Conservation (phyloP, 2,888 invertebrate species). For the Eutolmus rufibarbis region DNA sequence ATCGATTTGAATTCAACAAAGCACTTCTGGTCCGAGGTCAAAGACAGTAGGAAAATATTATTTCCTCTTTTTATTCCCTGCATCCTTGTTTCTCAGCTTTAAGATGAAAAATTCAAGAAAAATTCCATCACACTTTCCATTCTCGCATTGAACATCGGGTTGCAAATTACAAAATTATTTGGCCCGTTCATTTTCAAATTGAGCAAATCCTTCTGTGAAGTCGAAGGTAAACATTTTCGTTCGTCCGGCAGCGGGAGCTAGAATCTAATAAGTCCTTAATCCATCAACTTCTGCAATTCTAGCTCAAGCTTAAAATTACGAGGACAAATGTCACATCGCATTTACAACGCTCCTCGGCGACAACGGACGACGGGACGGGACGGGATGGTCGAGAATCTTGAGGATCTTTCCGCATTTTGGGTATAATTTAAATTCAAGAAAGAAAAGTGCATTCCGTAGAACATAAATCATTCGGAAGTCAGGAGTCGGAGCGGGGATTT, state of each 20-base stretch:
- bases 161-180: conserved; percentile 1
- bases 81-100: background rate
- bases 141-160: background rate
- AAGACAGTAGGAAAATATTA: too few relatives aligned
- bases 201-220: background rate
- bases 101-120: background rate
- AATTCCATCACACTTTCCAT: background rate
- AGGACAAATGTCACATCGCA: conserved; percentile 34
- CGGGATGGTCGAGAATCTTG: background rate
- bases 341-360: conserved; percentile 11
- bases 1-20: too few relatives aligned
- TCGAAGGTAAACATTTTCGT: background rate
- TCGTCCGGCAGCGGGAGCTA: background rate
- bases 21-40: too few relatives aligned
- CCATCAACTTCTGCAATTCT: conserved; percentile 34
- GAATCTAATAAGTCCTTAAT: conserved; percentile 30
- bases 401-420: conserved; percentile 3
- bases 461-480: conserved; percentile 34
- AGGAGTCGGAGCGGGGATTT: conserved; percentile 35
- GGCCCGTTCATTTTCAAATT: background rate
- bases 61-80: background rate
- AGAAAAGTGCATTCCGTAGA: conserved; percentile 32
- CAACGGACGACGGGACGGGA: background rate
- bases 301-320: conserved; percentile 34
- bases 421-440: conserved; percentile 38